Conservation (phyloP, 2,797 vertebrate species). For the Falco peregrinus region DNA sequence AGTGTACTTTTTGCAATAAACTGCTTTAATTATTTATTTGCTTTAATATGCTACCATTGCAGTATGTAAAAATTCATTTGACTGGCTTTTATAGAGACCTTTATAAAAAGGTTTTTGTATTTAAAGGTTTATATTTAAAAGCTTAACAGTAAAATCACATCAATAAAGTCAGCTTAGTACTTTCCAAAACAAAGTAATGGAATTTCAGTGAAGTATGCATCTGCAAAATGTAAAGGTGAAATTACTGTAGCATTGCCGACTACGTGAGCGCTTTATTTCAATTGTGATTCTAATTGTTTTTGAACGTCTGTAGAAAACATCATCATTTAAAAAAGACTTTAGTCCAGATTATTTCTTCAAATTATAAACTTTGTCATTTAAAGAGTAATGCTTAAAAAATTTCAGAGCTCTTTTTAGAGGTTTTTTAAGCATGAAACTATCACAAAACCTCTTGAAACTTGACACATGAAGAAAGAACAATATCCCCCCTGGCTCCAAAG, state of each 20-base stretch:
- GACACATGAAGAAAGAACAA: not conserved
- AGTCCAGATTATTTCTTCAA: not conserved
- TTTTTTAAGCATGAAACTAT: not conserved
- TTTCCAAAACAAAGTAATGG: not conserved
- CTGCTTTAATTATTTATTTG: not conserved
- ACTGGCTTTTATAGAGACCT: not conserved
- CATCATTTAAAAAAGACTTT: rapidly evolving
- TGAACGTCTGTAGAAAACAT: not conserved
- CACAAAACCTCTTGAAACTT: not conserved
- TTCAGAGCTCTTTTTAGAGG: too few relatives aligned
- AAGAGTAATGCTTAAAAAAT: not conserved
- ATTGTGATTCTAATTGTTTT: not conserved
- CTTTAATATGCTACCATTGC: not conserved
- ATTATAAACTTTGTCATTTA: not conserved
- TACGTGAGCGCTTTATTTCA: rapidly evolving
- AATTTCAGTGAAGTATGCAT: not conserved
- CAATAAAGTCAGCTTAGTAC: not conserved
- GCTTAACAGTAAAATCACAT: not conserved
- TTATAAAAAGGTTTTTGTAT: not conserved
- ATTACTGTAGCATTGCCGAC: not conserved
- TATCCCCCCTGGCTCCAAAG: not conserved
- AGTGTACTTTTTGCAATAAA: not conserved
- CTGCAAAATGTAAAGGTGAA: not conserved
- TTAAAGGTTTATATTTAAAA: not conserved
- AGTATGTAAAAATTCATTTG: not conserved